Percentiles rank a stretch among this genome's conserved stretches.
Conservation (phyloP, 2,113 vertebrate genomes). For the Poecile atricapillus region DNA sequence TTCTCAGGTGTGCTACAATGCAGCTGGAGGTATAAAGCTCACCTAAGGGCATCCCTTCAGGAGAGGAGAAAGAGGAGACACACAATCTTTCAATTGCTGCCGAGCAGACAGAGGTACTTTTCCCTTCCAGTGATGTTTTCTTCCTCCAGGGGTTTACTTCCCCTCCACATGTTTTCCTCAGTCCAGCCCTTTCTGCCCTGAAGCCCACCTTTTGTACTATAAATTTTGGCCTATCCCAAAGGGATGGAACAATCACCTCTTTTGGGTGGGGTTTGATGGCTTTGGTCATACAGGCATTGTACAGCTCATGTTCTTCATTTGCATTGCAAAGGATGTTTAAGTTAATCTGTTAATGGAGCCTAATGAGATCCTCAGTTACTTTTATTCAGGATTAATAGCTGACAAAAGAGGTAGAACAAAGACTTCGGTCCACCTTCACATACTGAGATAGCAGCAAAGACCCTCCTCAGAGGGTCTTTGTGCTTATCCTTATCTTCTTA, state of each 20-base stretch:
- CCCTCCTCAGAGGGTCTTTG: background rate
- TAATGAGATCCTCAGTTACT: background rate
- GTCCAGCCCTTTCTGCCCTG: background rate
- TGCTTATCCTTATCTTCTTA: no score
- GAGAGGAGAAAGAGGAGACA: background rate
- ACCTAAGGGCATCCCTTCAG: background rate
- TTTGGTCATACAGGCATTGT: background rate
- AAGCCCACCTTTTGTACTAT: background rate
- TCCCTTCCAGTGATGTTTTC: background rate
- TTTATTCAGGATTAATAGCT: background rate
- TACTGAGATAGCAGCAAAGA: background rate
- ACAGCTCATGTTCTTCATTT: background rate
- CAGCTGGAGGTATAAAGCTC: background rate
- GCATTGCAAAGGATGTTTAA: background rate
- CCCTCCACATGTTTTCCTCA: background rate
- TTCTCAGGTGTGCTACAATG: background rate
- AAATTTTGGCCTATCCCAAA: background rate
- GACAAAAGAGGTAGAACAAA: background rate
- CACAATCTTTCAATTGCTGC: background rate
- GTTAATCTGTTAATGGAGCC: background rate
- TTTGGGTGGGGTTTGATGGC: background rate
- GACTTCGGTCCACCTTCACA: background rate
- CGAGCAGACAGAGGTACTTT: background rate
- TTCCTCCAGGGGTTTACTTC: background rate
- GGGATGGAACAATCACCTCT: background rate